phyloP scores from a whole-genome alignment of 2,888 invertebrate genomes.

The Anoncus sp. region DNA sequence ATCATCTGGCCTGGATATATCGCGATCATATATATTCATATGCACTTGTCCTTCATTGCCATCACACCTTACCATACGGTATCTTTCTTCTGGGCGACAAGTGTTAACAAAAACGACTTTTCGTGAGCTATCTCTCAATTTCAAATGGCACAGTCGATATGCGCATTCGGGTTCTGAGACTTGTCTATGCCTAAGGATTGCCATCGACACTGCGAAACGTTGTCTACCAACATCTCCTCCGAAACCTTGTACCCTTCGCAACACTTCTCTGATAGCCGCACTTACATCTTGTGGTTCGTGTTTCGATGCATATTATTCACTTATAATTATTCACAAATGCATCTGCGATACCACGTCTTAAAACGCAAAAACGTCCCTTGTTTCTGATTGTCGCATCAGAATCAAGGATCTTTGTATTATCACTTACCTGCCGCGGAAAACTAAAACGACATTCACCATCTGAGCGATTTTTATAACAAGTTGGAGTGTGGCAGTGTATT shows the following conservation, averaged over 20 bases:
- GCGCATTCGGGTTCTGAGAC: conserved; percentile 72
- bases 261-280: too few relatives aligned
- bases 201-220: conserved; percentile 49
- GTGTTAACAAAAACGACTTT: too few relatives aligned
- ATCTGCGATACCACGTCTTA: conserved; percentile 20
- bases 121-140: too few relatives aligned
- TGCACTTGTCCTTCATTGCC: too few relatives aligned
- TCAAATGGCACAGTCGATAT: too few relatives aligned
- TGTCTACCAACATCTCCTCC: conserved; percentile 37
- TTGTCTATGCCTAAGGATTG: conserved; percentile 51
- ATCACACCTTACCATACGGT: too few relatives aligned
- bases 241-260: too few relatives aligned
- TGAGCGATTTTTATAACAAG: conserved; percentile 60
- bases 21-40: too few relatives aligned
- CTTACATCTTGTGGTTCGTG: too few relatives aligned
- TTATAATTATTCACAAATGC: conserved; percentile 75
- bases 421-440: conserved; percentile 66
- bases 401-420: conserved; percentile 34
- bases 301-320: too few relatives aligned
- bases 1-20: too few relatives aligned
- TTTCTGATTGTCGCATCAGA: neutral
- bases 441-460: conserved; percentile 67
- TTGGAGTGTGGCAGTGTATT: conserved; percentile 15
- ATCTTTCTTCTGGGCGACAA: too few relatives aligned
- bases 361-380: conserved; percentile 2